These are phyloP conservation scores for Polyommatus icarus DNA, from an alignment of 2,888 invertebrate species.

Conservation along the genomic window DNA sequence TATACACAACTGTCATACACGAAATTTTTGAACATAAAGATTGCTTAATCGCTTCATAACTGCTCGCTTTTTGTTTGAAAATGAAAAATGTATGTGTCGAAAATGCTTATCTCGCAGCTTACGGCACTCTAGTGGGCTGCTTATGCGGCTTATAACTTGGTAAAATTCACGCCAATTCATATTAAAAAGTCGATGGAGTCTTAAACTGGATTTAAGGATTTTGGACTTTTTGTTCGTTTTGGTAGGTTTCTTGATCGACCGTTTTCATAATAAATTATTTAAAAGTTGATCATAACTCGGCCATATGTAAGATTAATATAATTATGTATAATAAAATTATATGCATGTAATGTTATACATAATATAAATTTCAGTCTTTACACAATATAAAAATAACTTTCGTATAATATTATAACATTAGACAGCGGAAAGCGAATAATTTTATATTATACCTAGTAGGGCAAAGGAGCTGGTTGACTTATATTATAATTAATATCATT, in stretches of 20 bases:
- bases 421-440: too few relatives aligned
- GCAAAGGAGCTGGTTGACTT: too few relatives aligned
- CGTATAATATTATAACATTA: too few relatives aligned
- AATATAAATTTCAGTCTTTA: too few relatives aligned
- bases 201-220: neutral
- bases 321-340: too few relatives aligned
- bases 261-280: neutral
- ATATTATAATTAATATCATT: too few relatives aligned
- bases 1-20: neutral
- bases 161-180: neutral
- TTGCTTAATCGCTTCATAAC: neutral
- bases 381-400: too few relatives aligned
- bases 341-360: too few relatives aligned
- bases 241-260: neutral
- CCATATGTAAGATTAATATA: too few relatives aligned
- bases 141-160: conserved; percentile 11
- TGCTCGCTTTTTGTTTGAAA: conserved; percentile 16
- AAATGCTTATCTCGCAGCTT: conserved; percentile 16
- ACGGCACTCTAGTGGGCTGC: conserved; percentile 6
- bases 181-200: neutral
- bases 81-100: conserved; percentile 28
- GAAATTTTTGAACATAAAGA: neutral
- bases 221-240: neutral
- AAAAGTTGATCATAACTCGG: too few relatives aligned
- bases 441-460: too few relatives aligned